Base-by-base conservation (phyloP, 53 echinoderm and acorn worm species). In the Crossaster papposus region DNA sequence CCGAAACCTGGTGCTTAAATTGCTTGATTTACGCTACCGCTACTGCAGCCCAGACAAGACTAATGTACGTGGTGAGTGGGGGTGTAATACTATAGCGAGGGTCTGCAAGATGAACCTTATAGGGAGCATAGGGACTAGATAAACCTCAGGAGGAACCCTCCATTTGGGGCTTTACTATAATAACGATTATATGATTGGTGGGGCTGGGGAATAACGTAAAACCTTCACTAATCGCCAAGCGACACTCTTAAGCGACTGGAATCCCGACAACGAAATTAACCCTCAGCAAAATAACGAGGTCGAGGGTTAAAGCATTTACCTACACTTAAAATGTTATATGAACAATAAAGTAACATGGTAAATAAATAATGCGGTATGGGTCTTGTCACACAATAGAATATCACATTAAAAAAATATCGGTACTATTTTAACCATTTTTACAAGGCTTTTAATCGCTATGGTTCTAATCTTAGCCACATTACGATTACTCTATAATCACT, bases 1-100 rank as follows among this genome's bases (percentile, higher is more conserved):
- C 86, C 58, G 76, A 86, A 86, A 86, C 77, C 86, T n/a, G 58
- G 36, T 75, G 30, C 86, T 86, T n/a, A n/a, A 86, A 86, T 86
- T 62, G 77, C 1, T 86, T 86, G 86, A 86, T 86, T 86, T 86
- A 86, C 64, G 37, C 86, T 54, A 76, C 55, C 86, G 36, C 8
- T 51, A 53, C 85, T 4, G 28, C 13, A 1, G 35, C 35, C 58
- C 34, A 75, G 86, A 86, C 86, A 72, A 44, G 13, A 36, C 64
- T 30, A 28, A 28, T 62, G 18, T 74, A 4, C 34, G 28, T 74
- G 36, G 33, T 36, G 29, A n/a, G 79, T 79, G 28, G 77, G 77
- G 77, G 79, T 51, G 14, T 53, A 7, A 28, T 50, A 5, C 52
- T 36, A 51, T 20, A 53, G 79, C 3, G 79, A 26, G 53, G 34